These are phyloP conservation scores for Pelagia noctiluca DNA, from an alignment of 30 jellyfish, hydroid and myxozoan species.

Conservation along the genomic window DNA sequence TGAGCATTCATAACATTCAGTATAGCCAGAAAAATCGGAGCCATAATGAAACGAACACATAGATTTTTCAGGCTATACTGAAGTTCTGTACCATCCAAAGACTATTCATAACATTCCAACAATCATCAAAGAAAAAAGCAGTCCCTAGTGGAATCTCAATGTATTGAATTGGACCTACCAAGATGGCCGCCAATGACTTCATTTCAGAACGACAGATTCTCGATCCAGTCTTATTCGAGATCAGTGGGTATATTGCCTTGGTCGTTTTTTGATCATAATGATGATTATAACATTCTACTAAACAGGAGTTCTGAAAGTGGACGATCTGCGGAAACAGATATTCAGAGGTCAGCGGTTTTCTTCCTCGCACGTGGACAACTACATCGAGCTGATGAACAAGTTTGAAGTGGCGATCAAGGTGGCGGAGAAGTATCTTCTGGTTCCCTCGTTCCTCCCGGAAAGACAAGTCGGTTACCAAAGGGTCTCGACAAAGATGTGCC, in stretches of 20 bases:
- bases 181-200: too few relatives aligned
- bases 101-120: too few relatives aligned
- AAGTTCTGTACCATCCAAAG: too few relatives aligned
- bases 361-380: conserved; percentile 76
- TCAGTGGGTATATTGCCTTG: neutral
- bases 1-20: too few relatives aligned
- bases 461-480: conserved; percentile 72
- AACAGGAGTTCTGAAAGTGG: conserved; percentile 84
- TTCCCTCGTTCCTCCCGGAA: conserved; percentile 93
- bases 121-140: too few relatives aligned
- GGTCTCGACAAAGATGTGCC: conserved; percentile 61
- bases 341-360: conserved; percentile 91
- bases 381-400: conserved; percentile 89
- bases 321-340: conserved; percentile 77
- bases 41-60: too few relatives aligned
- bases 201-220: too few relatives aligned
- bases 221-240: too few relatives aligned
- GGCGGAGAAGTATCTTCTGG: conserved; percentile 78
- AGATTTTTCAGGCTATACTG: too few relatives aligned
- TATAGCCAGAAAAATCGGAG: too few relatives aligned
- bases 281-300: neutral
- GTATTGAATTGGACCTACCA: too few relatives aligned
- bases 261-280: neutral
- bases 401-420: conserved; percentile 97
- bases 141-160: too few relatives aligned